Evolutionary conservation across 2,888 invertebrate genomes (phyloP).

Genomic region (Drosophila siamana): DNA sequence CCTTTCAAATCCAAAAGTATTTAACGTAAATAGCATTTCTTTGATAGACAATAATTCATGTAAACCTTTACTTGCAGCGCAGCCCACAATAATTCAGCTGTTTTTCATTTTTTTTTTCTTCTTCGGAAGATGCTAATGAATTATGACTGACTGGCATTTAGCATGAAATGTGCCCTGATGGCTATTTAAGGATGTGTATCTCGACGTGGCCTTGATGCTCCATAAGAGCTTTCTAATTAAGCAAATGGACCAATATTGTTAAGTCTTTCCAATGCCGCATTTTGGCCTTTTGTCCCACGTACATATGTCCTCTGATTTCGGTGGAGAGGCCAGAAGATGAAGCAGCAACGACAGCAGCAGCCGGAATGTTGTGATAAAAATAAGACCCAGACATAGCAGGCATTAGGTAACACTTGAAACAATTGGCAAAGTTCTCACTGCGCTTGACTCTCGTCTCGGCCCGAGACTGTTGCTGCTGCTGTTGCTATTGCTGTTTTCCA

Average conservation of each 20-base stretch:
- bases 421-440: conserved; percentile 39
- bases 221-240: conserved; percentile 60
- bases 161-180: not conserved
- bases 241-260: conserved; percentile 62
- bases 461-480: conserved; percentile 2
- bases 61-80: not conserved
- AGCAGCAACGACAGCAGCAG: not conserved
- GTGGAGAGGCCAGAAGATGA: not conserved
- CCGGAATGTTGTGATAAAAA: conserved; percentile 18
- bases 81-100: conserved; percentile 1
- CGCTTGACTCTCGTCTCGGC: conserved; percentile 11
- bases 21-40: not conserved
- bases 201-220: conserved; percentile 33
- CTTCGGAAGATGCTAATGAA: conserved; percentile 8
- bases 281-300: conserved; percentile 2
- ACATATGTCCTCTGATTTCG: not conserved
- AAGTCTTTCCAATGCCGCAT: conserved; percentile 8
- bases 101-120: not conserved
- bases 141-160: conserved; percentile 11
- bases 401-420: conserved; percentile 59
- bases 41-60: too few species aligned
- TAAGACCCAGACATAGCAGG: conserved; percentile 28
- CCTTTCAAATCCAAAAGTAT: too few species aligned
- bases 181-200: not conserved
- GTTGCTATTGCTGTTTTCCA: conserved; percentile 31